Base-by-base conservation (phyloP, 1,140 invertebrate species). In the Tetramorium simillimum region DNA sequence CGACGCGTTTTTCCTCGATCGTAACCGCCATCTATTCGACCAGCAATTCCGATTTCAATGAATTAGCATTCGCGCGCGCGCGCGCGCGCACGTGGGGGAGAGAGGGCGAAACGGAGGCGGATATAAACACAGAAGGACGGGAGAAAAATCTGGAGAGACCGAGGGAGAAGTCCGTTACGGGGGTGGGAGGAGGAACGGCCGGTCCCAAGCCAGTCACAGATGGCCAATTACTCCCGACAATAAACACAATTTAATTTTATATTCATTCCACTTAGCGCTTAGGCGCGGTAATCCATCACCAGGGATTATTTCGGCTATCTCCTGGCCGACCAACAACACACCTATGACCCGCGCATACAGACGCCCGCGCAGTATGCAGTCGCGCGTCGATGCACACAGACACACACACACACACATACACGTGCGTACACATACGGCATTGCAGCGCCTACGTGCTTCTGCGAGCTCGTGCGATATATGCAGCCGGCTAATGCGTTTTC, bases 171-270 rank as follows among this genome's bases (percentile, higher is more conserved):
- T 81, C 51, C 28, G 76, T 65, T 21, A 65, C 21, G 21, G 18
- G 33, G 21, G 43, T 37, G 46, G 24, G 14, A 49, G 53, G 67
- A 56, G 65, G 40, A 70, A 81, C 90, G 88, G 91, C 91, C 90
- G 78, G 62, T 86, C 86, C 58, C 69, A 89, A 92, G 78, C 80
- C 86, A 92, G 92, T 93, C 93, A 91, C 94, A 95, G 94, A 94
- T 95, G 94, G 93, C 91, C 94, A 94, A 95, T 95, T 93, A 93
- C 92, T 91, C 89, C 78, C 91, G 91, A 93, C 93, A 94, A 95
- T 95, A 94, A 95, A 94, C 93, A 94, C 91, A 92, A 94, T 94
- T 94, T 93, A 92, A 94, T 95, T 94, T 93, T 93, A 92, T 94
- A 94, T 94, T 94, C 93, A 94, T 94, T 95, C 91, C 93, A 91